Evolutionary conservation across 2,888 invertebrate genomes (phyloP).

Genomic region (Nebria brevicollis): DNA sequence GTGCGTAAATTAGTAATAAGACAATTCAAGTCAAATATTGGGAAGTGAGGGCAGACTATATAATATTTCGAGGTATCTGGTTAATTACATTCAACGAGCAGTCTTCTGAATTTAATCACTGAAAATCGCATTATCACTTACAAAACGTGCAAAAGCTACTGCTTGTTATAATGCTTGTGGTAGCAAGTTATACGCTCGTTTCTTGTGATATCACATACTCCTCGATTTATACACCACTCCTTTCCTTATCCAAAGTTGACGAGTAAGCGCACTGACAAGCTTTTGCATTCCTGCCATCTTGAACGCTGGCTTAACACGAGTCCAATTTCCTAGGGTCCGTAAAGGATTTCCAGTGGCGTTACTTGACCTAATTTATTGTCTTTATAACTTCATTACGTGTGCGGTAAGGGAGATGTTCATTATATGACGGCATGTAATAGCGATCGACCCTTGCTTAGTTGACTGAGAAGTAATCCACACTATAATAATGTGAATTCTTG

Average conservation of each 20-base stretch:
- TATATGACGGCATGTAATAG: constrained; percentile 44
- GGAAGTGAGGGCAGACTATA: not conserved
- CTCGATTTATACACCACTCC: not conserved
- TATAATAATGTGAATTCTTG: constrained; percentile 24
- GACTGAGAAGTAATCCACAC: constrained; percentile 27
- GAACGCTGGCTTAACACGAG: not conserved
- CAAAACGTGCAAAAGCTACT: too few species aligned
- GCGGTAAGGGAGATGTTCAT: constrained; percentile 35
- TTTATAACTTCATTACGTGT: constrained; percentile 45
- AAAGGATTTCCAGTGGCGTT: constrained; percentile 19
- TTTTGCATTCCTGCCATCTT: not conserved
- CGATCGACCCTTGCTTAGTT: constrained; percentile 37
- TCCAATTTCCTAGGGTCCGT: not conserved
- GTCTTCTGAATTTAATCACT: constrained; percentile 5
- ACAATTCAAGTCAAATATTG: constrained; percentile 5
- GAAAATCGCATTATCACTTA: constrained; percentile 39
- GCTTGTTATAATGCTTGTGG: not conserved
- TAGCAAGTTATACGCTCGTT: not conserved
- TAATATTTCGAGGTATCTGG: not conserved
- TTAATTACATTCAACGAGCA: not conserved
- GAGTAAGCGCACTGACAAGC: not conserved
- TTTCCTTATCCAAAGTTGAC: not conserved
- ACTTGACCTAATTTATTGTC: constrained; percentile 41
- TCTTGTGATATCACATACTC: not conserved
- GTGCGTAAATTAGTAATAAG: constrained; percentile 15